Evolutionary conservation across 2,797 vertebrate species (phyloP), one percentile per base, ranked within the genome.

Genomic region (Momotus momota): DNA sequence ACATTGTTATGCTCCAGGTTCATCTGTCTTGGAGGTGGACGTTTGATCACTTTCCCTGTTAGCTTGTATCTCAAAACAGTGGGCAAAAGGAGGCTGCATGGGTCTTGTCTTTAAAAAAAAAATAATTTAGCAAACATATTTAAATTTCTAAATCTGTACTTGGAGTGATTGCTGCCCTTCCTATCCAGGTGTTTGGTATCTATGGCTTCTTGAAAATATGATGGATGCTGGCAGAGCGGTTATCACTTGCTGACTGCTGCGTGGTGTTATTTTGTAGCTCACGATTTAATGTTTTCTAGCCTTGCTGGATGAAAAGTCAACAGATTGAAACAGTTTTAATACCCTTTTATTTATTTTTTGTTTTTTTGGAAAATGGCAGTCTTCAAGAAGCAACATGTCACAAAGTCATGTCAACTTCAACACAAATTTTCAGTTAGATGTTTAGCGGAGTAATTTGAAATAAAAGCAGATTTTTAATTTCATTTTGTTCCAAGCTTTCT

Each of bases 401-500:
- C 69, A 69, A 95, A 96, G 88, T 94, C 94, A 51, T n/a, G 40
- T 92, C 92, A 89, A 74, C 79, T 96, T 93, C 86, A 92, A 83
- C 79, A 69, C 45, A 69, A 43, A 22, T 93, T 92, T 96, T 94
- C 78, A 78, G 85, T 89, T 92, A 78, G 84, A 82, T 65, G 85
- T 92, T 96, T 92, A 82, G 88, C 46, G 48, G 71, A 91, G 91
- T 74, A 81, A 95, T 95, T 87, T 91, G 75, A 95, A 96, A 84
- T 95, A 95, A 95, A 94, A 91, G 72, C 96, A 95, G 95, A 92
- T 95, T 95, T 96, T 94, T 92, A 86, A 97, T 97, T 96, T 89
- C 12, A 54, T 85, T 94, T 96, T 96, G 81, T 96, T 96, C 95
- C 93, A 97, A 96, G 93, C 80, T 96, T 97, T 97, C 95, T 96